Conservation (phyloP, 2,888 invertebrate species). For the Gymnoscelis rufifasciata region DNA sequence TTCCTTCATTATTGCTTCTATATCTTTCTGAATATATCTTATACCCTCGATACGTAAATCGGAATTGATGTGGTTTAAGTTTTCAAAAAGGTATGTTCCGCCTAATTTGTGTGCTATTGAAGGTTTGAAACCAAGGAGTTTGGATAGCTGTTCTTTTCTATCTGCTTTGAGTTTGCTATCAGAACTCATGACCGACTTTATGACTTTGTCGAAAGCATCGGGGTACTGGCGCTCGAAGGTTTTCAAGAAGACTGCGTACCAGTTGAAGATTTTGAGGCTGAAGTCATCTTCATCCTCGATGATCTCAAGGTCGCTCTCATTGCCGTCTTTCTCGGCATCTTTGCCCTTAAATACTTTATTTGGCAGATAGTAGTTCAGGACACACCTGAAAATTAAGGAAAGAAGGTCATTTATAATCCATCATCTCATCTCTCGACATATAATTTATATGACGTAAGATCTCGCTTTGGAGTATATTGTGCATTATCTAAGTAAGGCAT, state of each 20-base stretch:
- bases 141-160: constrained; percentile 58
- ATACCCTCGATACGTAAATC: constrained; percentile 83
- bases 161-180: constrained; percentile 44
- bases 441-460: too few relatives aligned
- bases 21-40: constrained; percentile 79
- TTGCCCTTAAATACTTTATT: constrained; percentile 9
- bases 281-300: constrained; percentile 58
- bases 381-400: constrained; percentile 71
- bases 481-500: too few relatives aligned
- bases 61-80: constrained; percentile 85
- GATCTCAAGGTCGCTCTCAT: constrained; percentile 70
- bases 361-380: constrained; percentile 57
- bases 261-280: constrained; percentile 56
- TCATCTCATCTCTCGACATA: too few relatives aligned
- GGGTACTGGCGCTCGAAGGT: constrained; percentile 86
- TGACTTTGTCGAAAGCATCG: constrained; percentile 82
- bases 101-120: constrained; percentile 74
- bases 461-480: too few relatives aligned
- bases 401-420: too few relatives aligned
- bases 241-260: constrained; percentile 79
- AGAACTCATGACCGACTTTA: constrained; percentile 77
- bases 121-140: constrained; percentile 74
- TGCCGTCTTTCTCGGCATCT: constrained; percentile 35
- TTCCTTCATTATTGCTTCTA: constrained; percentile 63
- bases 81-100: constrained; percentile 80